A percentile compares a stretch with the other conserved stretches of the same genome.
These are phyloP conservation scores for Notarius lentiginosus DNA, from an alignment of 2,113 vertebrate genomes.

Conservation along the genomic window DNA sequence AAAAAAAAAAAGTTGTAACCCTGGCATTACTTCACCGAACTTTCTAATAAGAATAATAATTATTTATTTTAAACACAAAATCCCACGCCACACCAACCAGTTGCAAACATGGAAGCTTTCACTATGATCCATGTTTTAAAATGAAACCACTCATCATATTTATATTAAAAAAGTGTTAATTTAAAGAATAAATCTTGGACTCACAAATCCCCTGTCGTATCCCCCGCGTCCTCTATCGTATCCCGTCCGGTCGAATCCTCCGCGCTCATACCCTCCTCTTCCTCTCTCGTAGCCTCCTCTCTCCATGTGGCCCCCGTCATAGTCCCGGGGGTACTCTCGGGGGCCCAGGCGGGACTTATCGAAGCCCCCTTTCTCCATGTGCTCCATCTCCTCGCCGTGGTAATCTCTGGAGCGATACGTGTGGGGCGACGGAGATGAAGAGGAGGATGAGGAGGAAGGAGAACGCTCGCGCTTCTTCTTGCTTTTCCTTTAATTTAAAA, in stretches of 20 bases:
- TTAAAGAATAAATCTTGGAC: background rate
- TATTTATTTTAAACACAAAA: too few species aligned
- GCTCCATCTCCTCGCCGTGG: slow-evolving; percentile 83
- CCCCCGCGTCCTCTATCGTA: slow-evolving; percentile 59
- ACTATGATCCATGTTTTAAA: background rate
- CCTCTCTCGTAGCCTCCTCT: slow-evolving; percentile 68
- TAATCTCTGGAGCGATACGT: slow-evolving; percentile 83
- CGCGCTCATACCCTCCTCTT: slow-evolving; percentile 57
- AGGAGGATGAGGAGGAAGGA: slow-evolving; percentile 88
- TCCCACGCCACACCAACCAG: too few species aligned
- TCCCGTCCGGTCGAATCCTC: slow-evolving; percentile 47
- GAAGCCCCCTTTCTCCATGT: slow-evolving; percentile 78
- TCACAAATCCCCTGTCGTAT: slow-evolving; percentile 75
- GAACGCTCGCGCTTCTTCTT: slow-evolving; percentile 91
- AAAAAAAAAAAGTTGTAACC: background rate
- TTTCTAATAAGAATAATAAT: background rate
- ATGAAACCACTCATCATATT: background rate
- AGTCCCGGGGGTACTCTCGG: slow-evolving; percentile 75
- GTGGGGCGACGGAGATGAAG: slow-evolving; percentile 75
- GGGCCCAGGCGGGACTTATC: slow-evolving; percentile 81
- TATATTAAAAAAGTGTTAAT: too few species aligned
- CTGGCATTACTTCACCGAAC: too few species aligned
- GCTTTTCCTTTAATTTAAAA: slow-evolving; percentile 78
- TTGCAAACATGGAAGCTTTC: background rate
- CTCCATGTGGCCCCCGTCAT: slow-evolving; percentile 62